Conservation (phyloP, 2,113 vertebrate species). For the Trinectes maculatus region DNA sequence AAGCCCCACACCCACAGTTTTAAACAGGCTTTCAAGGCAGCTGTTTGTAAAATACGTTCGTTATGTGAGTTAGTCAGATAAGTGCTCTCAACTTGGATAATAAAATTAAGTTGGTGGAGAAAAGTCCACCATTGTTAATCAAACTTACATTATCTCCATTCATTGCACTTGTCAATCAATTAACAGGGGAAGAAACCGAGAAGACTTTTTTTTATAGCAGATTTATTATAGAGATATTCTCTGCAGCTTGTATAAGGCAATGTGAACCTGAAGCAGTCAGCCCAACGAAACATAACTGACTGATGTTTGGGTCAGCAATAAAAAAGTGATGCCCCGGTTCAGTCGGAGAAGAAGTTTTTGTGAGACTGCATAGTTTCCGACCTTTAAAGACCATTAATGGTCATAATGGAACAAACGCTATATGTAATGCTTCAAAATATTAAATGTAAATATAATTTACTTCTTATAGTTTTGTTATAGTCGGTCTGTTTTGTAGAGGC, state of each 20-base stretch:
- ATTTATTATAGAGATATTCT: not conserved
- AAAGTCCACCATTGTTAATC: too few relatives aligned
- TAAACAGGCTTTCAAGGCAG: not conserved
- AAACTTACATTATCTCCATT: not conserved
- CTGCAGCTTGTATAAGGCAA: not conserved
- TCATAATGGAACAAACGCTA: too few relatives aligned
- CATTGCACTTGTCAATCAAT: not conserved
- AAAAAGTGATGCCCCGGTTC: too few relatives aligned
- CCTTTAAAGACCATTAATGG: too few relatives aligned
- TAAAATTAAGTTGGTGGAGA: too few relatives aligned
- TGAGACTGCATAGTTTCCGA: too few relatives aligned
- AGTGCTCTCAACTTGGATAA: too few relatives aligned
- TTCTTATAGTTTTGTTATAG: not conserved
- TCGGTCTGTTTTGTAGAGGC: not conserved
- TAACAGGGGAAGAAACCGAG: not conserved
- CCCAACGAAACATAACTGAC: not conserved
- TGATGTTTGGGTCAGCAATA: not conserved
- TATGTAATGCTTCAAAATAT: too few relatives aligned
- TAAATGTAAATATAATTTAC: too few relatives aligned
- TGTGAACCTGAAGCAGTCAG: not conserved
- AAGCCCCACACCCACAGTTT: not conserved
- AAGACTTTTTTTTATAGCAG: not conserved
- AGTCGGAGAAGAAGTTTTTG: too few relatives aligned
- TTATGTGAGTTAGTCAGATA: not conserved
- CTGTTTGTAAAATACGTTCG: not conserved